These are phyloP conservation scores for Orgyia antiqua DNA, from an alignment of 2,888 invertebrate species.

Conservation along the genomic window DNA sequence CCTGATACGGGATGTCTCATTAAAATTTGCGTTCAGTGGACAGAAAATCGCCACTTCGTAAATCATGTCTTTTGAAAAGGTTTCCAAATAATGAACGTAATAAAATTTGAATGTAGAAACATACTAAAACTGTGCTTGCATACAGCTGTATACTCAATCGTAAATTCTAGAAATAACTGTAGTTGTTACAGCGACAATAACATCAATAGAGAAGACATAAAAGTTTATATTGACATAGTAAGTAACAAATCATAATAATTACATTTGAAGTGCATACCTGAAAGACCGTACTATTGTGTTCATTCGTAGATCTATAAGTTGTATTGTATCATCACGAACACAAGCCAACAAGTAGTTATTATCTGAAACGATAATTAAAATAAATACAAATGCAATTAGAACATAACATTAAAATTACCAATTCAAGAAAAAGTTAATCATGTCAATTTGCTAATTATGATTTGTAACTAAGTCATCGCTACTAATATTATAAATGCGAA, in stretches of 20 bases:
- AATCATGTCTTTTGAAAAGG: conserved; percentile 3
- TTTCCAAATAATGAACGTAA: not conserved
- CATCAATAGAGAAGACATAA: conserved; percentile 16
- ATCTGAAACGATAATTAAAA: conserved; percentile 80
- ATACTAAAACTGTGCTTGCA: no score
- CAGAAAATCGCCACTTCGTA: conserved; percentile 1
- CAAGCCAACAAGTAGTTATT: conserved; percentile 93
- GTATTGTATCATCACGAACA: conserved; percentile 96
- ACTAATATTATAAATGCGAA: no score
- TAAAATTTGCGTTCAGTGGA: no score
- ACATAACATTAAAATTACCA: conserved; percentile 3
- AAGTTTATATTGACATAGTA: conserved; percentile 12
- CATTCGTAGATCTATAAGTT: conserved; percentile 95
- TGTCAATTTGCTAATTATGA: no score
- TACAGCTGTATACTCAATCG: conserved; percentile 4
- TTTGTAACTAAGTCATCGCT: no score
- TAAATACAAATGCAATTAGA: conserved; percentile 19
- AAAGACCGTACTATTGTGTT: conserved; percentile 94
- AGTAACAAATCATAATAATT: conserved; percentile 19
- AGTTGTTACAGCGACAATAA: conserved; percentile 10
- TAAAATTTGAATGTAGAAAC: no score
- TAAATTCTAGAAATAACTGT: conserved; percentile 18
- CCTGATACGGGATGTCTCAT: no score
- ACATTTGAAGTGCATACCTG: conserved; percentile 77
- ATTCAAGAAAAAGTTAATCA: conserved; percentile 3